Percentiles rank a stretch among this genome's conserved stretches.
phyloP scores from a whole-genome alignment of 2,797 vertebrate species.

The Bradypodion ventrale region DNA sequence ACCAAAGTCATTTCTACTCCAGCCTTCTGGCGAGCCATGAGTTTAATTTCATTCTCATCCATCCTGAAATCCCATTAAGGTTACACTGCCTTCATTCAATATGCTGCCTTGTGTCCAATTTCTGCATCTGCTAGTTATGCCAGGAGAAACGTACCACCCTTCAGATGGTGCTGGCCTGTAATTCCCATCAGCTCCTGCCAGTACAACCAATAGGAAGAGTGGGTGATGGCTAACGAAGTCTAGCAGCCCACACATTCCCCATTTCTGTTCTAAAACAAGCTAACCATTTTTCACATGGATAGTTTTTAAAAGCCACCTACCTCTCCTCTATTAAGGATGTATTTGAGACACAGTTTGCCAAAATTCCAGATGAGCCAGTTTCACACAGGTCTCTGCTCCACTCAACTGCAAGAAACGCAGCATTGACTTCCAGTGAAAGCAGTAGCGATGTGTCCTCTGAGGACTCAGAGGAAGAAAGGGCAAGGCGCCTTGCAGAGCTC shows the following conservation, averaged over 20 bases:
- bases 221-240: not conserved
- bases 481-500: conserved; percentile 75
- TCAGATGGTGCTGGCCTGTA: too few species aligned
- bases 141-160: too few species aligned
- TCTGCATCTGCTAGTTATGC: not conserved
- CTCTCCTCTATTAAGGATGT: conserved; percentile 80
- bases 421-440: conserved; percentile 59
- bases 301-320: not conserved
- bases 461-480: conserved; percentile 73
- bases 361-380: conserved; percentile 79
- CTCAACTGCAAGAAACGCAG: conserved; percentile 27
- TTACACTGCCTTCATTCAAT: not conserved
- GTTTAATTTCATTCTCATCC: not conserved
- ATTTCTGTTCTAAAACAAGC: not conserved
- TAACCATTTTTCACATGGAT: not conserved
- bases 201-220: not conserved
- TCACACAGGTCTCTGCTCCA: conserved; percentile 35
- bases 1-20: not conserved
- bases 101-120: not conserved
- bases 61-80: not conserved
- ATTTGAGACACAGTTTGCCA: conserved; percentile 88
- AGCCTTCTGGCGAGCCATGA: not conserved
- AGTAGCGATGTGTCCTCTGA: conserved; percentile 74
- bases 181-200: not conserved
- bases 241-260: not conserved